Percentiles rank a stretch among this genome's conserved stretches.
Evolutionary conservation across 2,888 invertebrate genomes (phyloP).

Genomic region (Tortricodes alternella): DNA sequence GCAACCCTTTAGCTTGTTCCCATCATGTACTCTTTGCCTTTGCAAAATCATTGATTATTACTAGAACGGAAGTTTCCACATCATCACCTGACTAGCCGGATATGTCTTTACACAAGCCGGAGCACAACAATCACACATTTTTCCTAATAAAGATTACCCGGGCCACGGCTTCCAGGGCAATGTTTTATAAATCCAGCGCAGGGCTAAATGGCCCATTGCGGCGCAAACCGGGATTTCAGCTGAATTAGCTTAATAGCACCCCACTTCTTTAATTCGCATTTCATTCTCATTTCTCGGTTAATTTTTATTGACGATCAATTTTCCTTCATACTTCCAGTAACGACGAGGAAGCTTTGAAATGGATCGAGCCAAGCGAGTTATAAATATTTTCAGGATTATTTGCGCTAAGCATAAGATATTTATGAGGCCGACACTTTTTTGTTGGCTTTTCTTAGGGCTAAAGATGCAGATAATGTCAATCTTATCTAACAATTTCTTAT

Average conservation of each 20-base stretch:
- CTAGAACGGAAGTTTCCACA: too few relatives aligned
- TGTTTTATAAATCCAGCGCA: conserved; percentile 72
- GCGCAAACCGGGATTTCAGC: conserved; percentile 64
- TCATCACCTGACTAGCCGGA: conserved; percentile 40
- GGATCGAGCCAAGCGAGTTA: neutral
- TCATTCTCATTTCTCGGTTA: conserved; percentile 50
- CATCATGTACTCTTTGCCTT: too few relatives aligned
- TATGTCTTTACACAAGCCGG: conserved; percentile 37
- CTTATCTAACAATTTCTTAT: too few relatives aligned
- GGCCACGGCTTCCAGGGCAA: conserved; percentile 58
- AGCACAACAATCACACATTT: conserved; percentile 58
- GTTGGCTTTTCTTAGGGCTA: neutral
- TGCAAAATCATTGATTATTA: too few relatives aligned
- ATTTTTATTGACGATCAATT: conserved; percentile 43
- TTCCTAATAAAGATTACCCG: conserved; percentile 74
- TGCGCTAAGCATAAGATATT: neutral
- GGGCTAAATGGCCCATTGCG: conserved; percentile 72
- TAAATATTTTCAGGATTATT: neutral
- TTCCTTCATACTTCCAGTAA: conserved; percentile 38
- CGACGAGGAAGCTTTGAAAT: conserved; percentile 7
- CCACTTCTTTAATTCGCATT: conserved; percentile 70
- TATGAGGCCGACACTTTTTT: neutral
- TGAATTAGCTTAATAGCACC: conserved; percentile 70
- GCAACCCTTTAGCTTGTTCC: too few relatives aligned
- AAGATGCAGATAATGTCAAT: neutral